Conservation (phyloP, 53 echinoderm and acorn worm species). For the Henricia sp. region DNA sequence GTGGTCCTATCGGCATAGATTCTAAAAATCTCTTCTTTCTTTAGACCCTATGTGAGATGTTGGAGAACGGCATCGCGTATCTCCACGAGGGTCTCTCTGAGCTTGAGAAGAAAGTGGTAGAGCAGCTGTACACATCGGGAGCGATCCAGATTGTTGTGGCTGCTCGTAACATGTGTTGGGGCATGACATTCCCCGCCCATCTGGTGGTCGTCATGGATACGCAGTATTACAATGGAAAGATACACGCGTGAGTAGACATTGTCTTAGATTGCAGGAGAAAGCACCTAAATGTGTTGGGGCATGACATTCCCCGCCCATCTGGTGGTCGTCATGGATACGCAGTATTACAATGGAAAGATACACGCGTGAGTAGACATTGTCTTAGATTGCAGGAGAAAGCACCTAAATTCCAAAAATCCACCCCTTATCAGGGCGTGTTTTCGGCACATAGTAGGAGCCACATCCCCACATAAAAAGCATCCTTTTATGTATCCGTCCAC, state of each 20-base stretch:
- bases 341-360: conserved; percentile 98
- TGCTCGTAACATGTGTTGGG: conserved; percentile 97
- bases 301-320: conserved; percentile 95
- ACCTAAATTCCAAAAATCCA: too few relatives aligned
- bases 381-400: too few relatives aligned
- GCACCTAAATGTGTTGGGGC: conserved; percentile 99
- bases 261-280: too few relatives aligned
- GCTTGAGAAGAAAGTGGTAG: conserved; percentile 92
- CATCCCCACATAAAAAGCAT: too few relatives aligned
- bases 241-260: conserved; percentile 94
- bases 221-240: conserved; percentile 98
- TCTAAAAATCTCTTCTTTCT: neutral
- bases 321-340: conserved; percentile 99
- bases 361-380: conserved; percentile 95
- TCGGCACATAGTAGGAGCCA: too few relatives aligned
- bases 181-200: conserved; percentile 94
- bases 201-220: conserved; percentile 99
- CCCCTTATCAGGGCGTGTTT: too few relatives aligned
- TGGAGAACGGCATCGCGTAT: conserved; percentile 97
- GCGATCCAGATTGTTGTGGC: conserved; percentile 97
- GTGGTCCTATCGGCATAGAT: too few relatives aligned
- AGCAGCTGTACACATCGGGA: conserved; percentile 91
- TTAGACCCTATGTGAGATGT: conserved; percentile 91
- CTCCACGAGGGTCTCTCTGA: conserved; percentile 92
- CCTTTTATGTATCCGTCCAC: too few relatives aligned